Conservation (phyloP, 2,797 vertebrate species). For the Danionella dracula region DNA sequence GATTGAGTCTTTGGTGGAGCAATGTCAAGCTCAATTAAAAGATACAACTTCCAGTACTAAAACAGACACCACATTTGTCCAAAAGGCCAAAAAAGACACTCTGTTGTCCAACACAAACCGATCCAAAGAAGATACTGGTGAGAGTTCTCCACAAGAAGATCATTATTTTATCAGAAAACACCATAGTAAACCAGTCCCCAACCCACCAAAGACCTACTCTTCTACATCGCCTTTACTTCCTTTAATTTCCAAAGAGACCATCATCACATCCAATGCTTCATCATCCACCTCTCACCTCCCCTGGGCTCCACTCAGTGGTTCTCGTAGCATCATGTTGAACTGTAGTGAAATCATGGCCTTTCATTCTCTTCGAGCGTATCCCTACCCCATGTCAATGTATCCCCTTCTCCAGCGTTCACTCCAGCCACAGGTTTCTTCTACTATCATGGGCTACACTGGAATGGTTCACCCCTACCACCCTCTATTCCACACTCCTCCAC, state of each 20-base stretch:
- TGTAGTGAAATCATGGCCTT: slow-evolving; percentile 54
- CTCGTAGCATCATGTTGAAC: slow-evolving; percentile 54
- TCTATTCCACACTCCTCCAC: slow-evolving; percentile 37
- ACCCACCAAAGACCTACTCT: slow-evolving; percentile 32
- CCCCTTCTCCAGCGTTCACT: slow-evolving; percentile 55
- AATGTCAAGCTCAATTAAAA: slow-evolving; percentile 62
- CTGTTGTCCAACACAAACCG: background rate
- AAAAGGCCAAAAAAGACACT: background rate
- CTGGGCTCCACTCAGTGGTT: slow-evolving; percentile 56
- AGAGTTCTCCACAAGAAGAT: background rate
- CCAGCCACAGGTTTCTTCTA: slow-evolving; percentile 49
- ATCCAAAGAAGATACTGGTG: background rate
- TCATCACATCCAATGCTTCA: slow-evolving; percentile 45
- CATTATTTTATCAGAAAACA: slow-evolving; percentile 11
- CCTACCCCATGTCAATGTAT: slow-evolving; percentile 55
- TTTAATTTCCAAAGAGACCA: slow-evolving; percentile 47
- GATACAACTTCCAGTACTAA: slow-evolving; percentile 27
- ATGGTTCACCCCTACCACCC: slow-evolving; percentile 52
- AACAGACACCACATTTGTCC: background rate
- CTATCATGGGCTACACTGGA: slow-evolving; percentile 47
- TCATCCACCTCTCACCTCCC: slow-evolving; percentile 46
- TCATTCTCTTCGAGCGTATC: slow-evolving; percentile 51
- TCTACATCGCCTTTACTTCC: slow-evolving; percentile 9
- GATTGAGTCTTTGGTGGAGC: slow-evolving; percentile 68
- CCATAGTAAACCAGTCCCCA: background rate